Conservation (phyloP, 2,113 vertebrate genomes). For the Thalassarche chlororhynchos region DNA sequence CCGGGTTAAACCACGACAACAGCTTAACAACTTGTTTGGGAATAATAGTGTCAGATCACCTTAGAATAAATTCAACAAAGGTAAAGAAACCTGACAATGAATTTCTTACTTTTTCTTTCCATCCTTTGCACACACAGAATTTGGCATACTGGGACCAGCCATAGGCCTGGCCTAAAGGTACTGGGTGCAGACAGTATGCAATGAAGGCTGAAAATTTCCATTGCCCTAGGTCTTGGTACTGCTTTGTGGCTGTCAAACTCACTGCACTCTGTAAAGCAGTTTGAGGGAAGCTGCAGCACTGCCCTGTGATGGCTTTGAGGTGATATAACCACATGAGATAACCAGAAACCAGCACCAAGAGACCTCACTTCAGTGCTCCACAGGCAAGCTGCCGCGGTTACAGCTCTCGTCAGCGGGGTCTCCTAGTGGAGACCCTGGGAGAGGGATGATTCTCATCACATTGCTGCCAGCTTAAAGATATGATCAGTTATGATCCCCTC, state of each 20-base stretch:
- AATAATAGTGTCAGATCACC: neutral
- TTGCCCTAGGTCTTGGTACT: neutral
- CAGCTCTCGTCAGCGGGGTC: neutral
- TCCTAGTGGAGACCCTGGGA: neutral
- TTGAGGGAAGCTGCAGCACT: neutral
- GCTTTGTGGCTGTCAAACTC: neutral
- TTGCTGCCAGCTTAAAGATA: neutral
- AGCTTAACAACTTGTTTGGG: neutral
- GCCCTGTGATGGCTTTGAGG: neutral
- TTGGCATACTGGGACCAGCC: neutral
- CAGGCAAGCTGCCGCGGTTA: too few species aligned
- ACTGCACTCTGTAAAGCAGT: neutral
- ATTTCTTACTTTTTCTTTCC: neutral
- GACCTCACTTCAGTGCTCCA: neutral
- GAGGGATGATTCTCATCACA: neutral
- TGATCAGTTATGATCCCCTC: neutral
- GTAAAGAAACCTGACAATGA: neutral
- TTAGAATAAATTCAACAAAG: neutral
- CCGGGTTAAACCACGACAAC: too few species aligned
- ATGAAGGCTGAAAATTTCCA: neutral
- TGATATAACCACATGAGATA: neutral
- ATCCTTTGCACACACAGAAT: neutral
- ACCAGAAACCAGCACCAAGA: neutral
- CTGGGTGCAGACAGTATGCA: neutral
- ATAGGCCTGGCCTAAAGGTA: neutral